A percentile compares a stretch with the other conserved stretches of the same genome.
Conservation (phyloP, 2,888 invertebrate species). For the Polydrusus tereticollis region DNA sequence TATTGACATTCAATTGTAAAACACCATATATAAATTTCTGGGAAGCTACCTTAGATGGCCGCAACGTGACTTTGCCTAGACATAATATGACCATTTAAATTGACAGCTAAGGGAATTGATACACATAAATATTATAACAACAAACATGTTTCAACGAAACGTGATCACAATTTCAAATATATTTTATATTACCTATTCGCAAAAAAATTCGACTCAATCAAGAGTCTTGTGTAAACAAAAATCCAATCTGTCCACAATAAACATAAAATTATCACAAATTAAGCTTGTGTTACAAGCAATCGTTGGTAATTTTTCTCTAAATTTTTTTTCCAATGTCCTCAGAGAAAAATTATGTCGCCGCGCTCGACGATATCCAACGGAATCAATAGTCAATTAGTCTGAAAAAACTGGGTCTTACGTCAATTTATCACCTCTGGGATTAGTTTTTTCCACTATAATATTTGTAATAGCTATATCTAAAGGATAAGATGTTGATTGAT, state of each 20-base stretch:
- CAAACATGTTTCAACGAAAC: no score
- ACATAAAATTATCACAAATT: slow-evolving; percentile 25
- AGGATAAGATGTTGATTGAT: slow-evolving; percentile 39
- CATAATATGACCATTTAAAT: no score
- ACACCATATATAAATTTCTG: no score
- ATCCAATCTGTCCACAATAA: slow-evolving; percentile 1
- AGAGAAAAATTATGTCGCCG: slow-evolving; percentile 29
- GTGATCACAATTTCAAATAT: no score
- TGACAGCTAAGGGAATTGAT: no score
- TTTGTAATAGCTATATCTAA: slow-evolving; percentile 39
- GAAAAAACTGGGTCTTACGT: slow-evolving; percentile 31
- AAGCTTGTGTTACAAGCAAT: slow-evolving; percentile 13
- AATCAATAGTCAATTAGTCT: slow-evolving; percentile 45
- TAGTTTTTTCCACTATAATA: slow-evolving; percentile 31
- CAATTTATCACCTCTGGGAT: slow-evolving; percentile 41
- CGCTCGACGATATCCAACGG: slow-evolving; percentile 1
- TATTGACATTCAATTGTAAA: no score
- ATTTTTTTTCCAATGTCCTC: slow-evolving; percentile 23
- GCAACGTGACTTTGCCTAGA: no score
- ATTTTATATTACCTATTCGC: no score
- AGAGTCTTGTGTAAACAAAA: slow-evolving; percentile 10
- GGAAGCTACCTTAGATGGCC: no score
- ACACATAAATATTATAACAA: no score
- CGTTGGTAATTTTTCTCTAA: slow-evolving; percentile 15
- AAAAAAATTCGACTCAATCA: no score